A percentile compares a stretch with the other conserved stretches of the same genome.
Evolutionary conservation across 1,140 invertebrate species (phyloP).

Genomic region (Lucilia sericata): DNA sequence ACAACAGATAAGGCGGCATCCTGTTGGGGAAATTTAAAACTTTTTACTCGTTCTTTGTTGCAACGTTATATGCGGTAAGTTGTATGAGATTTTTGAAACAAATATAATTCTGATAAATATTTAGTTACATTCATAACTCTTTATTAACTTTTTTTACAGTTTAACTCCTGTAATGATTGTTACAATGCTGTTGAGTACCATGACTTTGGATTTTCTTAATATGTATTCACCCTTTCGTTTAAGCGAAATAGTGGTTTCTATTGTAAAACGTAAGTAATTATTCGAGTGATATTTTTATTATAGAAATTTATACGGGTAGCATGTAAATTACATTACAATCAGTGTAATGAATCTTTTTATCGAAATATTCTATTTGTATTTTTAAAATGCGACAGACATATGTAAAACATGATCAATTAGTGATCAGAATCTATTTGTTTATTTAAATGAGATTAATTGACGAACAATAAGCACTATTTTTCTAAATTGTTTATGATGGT

Average conservation of each 20-base stretch:
- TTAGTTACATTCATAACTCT: background rate
- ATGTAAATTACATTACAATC: conserved; percentile 1
- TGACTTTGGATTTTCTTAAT: conserved; percentile 48
- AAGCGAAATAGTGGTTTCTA: conserved; percentile 49
- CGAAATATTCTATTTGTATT: background rate
- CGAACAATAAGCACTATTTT: too few species aligned
- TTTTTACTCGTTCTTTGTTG: conserved; percentile 45
- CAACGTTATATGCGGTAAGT: conserved; percentile 51
- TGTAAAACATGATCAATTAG: background rate
- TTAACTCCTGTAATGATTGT: conserved; percentile 54
- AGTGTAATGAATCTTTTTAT: conserved; percentile 22
- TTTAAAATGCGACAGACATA: background rate
- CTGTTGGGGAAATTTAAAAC: conserved; percentile 46
- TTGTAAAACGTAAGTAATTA: conserved; percentile 51
- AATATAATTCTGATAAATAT: too few species aligned
- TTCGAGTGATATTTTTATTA: background rate
- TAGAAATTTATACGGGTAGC: background rate
- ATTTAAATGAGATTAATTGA: too few species aligned
- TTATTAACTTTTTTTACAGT: conserved; percentile 46
- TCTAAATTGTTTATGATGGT: too few species aligned
- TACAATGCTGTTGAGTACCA: conserved; percentile 49
- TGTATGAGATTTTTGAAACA: conserved; percentile 4
- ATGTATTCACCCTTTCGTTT: conserved; percentile 54
- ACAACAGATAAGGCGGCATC: conserved; percentile 34
- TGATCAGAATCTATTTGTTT: too few species aligned